Evolutionary conservation across 2,113 vertebrate species (phyloP), one percentile per base, ranked within the genome.

Genomic region (Zapornia atra): DNA sequence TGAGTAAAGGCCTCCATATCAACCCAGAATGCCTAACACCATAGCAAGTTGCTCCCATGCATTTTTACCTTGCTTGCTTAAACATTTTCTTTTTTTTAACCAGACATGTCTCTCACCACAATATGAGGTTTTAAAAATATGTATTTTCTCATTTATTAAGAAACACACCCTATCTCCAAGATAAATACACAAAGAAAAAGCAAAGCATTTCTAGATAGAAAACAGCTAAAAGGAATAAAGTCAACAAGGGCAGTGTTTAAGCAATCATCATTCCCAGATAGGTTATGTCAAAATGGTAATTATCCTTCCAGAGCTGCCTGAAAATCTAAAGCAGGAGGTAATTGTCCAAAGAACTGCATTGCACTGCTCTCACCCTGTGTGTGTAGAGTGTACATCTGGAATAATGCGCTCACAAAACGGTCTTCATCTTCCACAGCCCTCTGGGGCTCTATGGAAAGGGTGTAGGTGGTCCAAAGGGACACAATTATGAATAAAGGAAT

Each of bases 391-490:
- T 31, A 66, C 68, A 82, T 83, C 90, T 79, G 90, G 90, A 93
- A 88, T 38, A 78, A 86, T 0, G 4, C 19, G 25, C n/a, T 84
- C 69, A 57, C 57, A 66, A 94, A 93, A 93, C 3, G 3, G 56
- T 73, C 82, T 71, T 88, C 90, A 60, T 94, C 80, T 88, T 80
- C 70, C 76, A 68, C 53, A 79, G 65, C 12, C 53, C 61, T 63
- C 44, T 40, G 11, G 28, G 36, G 38, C 61, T 69, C 48, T 24
- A 8, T 28, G 31, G 48, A 88, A 75, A 65, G 88, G 92, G 72
- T 83, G 91, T 92, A 94, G 72, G 77, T 91, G 83, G 95, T 86
- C 96, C 61, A 82, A 84, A 61, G 90, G 83, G 88, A 96, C 72
- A 71, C 11, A 36, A 36, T 60, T 82, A 86, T 5, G 6, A 93